Percentiles rank a stretch among this genome's conserved stretches.
Conservation (phyloP, 2,113 vertebrate species). For the Macaca nemestrina region DNA sequence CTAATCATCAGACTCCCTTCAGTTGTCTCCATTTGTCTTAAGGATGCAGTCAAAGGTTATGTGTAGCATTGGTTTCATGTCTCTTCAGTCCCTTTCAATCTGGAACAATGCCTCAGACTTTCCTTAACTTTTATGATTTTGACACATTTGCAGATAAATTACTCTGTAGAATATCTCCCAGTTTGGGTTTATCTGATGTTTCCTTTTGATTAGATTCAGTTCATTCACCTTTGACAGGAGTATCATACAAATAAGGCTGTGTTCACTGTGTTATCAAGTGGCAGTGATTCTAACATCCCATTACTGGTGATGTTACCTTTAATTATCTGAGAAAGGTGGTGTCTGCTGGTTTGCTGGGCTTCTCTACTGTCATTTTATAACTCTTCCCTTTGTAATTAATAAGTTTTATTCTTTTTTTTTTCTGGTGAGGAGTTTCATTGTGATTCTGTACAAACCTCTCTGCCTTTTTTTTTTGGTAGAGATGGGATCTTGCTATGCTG, state of each 20-base stretch:
- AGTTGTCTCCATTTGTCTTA: not conserved
- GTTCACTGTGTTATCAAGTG: not conserved
- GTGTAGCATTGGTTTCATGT: not conserved
- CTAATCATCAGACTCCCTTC: not conserved
- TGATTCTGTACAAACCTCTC: not conserved
- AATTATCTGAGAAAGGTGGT: not conserved
- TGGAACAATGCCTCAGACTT: not conserved
- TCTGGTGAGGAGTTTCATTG: not conserved
- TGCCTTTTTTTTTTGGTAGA: not conserved
- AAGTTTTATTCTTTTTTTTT: not conserved
- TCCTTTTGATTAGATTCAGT: not conserved
- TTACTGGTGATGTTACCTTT: not conserved
- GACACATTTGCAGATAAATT: not conserved
- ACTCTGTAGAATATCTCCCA: not conserved
- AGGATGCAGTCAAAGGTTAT: not conserved
- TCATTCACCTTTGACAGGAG: not conserved
- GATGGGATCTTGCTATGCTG: not conserved
- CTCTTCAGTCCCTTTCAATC: not conserved
- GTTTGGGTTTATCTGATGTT: not conserved
- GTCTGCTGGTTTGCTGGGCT: not conserved
- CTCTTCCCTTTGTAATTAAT: not conserved
- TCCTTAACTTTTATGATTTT: not conserved
- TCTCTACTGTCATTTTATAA: not conserved
- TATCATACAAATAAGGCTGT: not conserved
- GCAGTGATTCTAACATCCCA: not conserved